Percentiles rank a stretch among this genome's conserved stretches.
Conservation (phyloP, 1,140 invertebrate species). For the Anastrepha obliqua region DNA sequence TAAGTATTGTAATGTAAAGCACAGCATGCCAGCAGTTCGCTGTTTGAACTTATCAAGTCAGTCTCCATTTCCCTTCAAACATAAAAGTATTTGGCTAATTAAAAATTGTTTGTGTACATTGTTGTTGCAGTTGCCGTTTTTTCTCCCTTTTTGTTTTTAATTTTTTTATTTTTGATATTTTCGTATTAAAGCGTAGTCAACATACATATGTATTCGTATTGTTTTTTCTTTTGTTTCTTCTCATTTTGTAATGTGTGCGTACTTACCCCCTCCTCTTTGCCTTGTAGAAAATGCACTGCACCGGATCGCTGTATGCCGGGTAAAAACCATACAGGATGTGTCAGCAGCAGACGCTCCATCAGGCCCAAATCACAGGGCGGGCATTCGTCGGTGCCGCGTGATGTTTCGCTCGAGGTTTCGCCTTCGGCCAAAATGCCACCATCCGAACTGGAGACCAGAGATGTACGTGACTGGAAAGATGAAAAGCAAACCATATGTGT, state of each 20-base stretch:
- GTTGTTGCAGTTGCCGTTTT: conserved; percentile 58
- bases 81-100: conserved; percentile 55
- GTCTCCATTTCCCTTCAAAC: background rate
- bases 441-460: conserved; percentile 73
- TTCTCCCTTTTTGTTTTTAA: conserved; percentile 57
- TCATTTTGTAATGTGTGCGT: background rate
- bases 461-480: conserved; percentile 71
- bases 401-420: conserved; percentile 73
- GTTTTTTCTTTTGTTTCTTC: conserved; percentile 53
- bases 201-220: conserved; percentile 34
- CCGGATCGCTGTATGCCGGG: conserved; percentile 94
- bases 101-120: conserved; percentile 59
- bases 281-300: conserved; percentile 93
- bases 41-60: background rate
- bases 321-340: conserved; percentile 96
- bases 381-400: conserved; percentile 69
- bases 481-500: background rate
- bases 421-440: conserved; percentile 73
- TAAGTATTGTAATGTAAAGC: background rate
- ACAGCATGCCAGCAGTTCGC: background rate
- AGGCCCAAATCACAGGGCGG: conserved; percentile 87
- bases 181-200: background rate
- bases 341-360: conserved; percentile 90
- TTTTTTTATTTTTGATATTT: background rate
- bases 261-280: conserved; percentile 93